A percentile compares a stretch with the other conserved stretches of the same genome.
phyloP scores from a whole-genome alignment of 2,888 invertebrate genomes.

The Nephrotoma guestfalica region DNA sequence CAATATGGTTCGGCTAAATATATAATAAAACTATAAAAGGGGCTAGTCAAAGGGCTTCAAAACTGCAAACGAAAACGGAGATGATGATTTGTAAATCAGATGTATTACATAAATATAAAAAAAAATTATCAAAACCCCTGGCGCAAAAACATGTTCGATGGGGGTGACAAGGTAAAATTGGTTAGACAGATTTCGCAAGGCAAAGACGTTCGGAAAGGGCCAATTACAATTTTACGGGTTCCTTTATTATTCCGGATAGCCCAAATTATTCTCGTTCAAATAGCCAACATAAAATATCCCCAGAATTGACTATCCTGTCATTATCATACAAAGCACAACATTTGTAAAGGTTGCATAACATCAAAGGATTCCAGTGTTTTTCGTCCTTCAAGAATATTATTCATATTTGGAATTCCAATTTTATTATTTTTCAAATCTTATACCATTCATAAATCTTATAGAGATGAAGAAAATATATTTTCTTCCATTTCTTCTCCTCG shows the following conservation, averaged over 20 bases:
- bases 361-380: neutral
- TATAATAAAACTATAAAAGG: no score
- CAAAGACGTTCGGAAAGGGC: no score
- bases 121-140: no score
- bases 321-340: neutral
- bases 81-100: no score
- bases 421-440: neutral
- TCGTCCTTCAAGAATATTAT: neutral
- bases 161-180: no score
- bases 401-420: neutral
- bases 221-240: neutral
- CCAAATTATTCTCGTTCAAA: neutral
- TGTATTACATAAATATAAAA: no score
- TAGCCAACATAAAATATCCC: neutral
- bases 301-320: neutral
- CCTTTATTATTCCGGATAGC: neutral
- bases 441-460: neutral
- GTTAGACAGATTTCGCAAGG: no score
- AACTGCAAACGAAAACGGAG: no score
- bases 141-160: no score
- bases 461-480: neutral
- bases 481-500: neutral
- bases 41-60: no score
- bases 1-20: no score
- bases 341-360: neutral